Base-by-base conservation (phyloP, 2,888 invertebrate species). In the Epinotia ramella region DNA sequence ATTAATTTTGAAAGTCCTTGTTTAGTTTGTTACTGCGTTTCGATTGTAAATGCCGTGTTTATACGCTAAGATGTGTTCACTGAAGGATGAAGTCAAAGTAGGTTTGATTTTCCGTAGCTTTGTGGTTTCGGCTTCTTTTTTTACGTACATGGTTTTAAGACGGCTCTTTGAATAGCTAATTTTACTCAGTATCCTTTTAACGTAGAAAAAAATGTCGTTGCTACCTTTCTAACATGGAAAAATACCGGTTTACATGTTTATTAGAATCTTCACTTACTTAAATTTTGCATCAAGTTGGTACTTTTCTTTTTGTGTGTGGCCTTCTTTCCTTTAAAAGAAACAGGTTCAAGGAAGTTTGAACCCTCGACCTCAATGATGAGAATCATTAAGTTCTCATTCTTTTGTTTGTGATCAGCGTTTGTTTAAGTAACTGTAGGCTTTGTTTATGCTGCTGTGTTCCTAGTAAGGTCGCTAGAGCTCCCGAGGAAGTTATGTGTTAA, bases 51-150 rank as follows among this genome's bases (percentile, higher is more conserved):
- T 28, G 53, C 12, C 16, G 56, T 65, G 65, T 75, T 75, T 71
- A 53, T 70, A 65, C 73, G 77, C 84, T 79, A 85, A 77, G 85
- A 44, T 67, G 80, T 67, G 81, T 81, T 77, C 80, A 80, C 69
- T 75, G 56, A 73, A 33, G 73, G 73, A 73, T 73, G 66, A 77
- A 69, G 73, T 71, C 70, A 75, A 75, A 73, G 73, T 62, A 75
- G 75, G 75, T 75, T 75, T 75, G 75, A 71, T 75, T 75, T 75
- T 66, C 65, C 65, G 70, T 71, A 71, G 70, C 70, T 75, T 75
- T 75, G 70, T 66, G 70, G 75, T 70, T 75, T 59, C 56, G 60
- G 40, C 63, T 44, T 68, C 33, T 59, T 24, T 63, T 56, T 60
- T 73, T 73, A 33, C 59, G 24, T 66, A 49, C 60, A 73, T 56